Conservation (phyloP, 2,797 vertebrate species). For the Cynodonichthys magdalenae region DNA sequence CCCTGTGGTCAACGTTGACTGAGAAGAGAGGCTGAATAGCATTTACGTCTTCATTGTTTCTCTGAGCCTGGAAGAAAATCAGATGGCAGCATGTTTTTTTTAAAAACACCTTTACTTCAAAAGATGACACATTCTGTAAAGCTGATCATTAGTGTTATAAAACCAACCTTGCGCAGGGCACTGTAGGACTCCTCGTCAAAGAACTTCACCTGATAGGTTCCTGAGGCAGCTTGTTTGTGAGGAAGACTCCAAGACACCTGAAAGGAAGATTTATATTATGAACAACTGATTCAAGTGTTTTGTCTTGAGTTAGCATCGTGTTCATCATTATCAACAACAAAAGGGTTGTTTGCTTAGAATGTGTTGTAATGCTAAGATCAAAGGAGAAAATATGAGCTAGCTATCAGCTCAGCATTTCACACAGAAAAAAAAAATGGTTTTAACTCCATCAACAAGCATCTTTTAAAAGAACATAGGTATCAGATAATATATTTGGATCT, state of each 20-base stretch:
- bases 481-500: no score
- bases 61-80: conserved; percentile 84
- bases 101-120: not conserved
- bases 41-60: conserved; percentile 91
- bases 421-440: no score
- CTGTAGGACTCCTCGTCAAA: conserved; percentile 95
- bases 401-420: no score
- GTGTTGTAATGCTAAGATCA: no score
- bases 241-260: conserved; percentile 94
- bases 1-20: conserved; percentile 92
- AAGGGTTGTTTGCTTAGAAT: no score
- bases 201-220: conserved; percentile 92
- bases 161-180: conserved; percentile 85
- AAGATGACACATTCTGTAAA: not conserved
- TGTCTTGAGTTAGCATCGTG: no score
- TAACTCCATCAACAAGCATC: no score
- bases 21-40: conserved; percentile 90
- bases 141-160: not conserved
- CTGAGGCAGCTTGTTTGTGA: conserved; percentile 89
- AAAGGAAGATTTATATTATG: not conserved
- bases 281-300: not conserved
- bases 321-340: no score
- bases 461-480: no score
- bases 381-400: no score
- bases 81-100: not conserved